Base-by-base conservation (phyloP, 2,113 vertebrate genomes). In the Rynchops niger region DNA sequence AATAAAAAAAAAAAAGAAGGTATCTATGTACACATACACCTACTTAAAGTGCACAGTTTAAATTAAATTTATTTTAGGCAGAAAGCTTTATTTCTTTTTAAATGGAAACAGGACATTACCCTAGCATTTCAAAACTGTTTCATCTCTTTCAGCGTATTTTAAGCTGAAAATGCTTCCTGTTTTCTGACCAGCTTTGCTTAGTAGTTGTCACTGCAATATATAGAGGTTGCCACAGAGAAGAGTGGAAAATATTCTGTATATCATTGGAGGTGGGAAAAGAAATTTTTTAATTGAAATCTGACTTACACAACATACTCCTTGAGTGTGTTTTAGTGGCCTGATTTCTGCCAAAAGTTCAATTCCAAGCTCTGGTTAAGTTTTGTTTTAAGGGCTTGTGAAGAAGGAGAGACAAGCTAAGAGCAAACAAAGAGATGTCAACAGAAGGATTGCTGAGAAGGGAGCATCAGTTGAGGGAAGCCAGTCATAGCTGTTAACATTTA, bases 401-500 rank as follows among this genome's bases (percentile, higher is more conserved):
- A 93, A 84, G 36, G 85, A 66, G 32, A 38, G 73, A 70, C 69
- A 88, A 89, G 82, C 69, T 93, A 82, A 98, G 83, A 82, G 86
- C 62, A 96, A 62, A 92, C 17, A 88, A 88, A 96, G 92, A 93
- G 90, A 82, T 73, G 72, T 95, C 96, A 97, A 97, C 95, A 97
- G 97, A 97, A 95, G 77, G 88, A 88, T 47, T 96, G 91, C 83
- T 91, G 58, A 94, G 84, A 95, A 96, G 26, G 70, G 95, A 97
- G 61, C 92, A 92, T 95, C 93, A 77, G 74, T 74, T 90, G 87
- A 94, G 90, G 5, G 34, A 95, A 96, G 95, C 90, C 90, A 94
- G 87, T 92, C 36, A 5, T 95, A 88, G 93, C 95, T 93, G 97
- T 95, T 98, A 98, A 97, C 97, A 98, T 97, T 98, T 98, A 90